Conservation (phyloP, 2,797 vertebrate genomes). For the Alectoris magna region DNA sequence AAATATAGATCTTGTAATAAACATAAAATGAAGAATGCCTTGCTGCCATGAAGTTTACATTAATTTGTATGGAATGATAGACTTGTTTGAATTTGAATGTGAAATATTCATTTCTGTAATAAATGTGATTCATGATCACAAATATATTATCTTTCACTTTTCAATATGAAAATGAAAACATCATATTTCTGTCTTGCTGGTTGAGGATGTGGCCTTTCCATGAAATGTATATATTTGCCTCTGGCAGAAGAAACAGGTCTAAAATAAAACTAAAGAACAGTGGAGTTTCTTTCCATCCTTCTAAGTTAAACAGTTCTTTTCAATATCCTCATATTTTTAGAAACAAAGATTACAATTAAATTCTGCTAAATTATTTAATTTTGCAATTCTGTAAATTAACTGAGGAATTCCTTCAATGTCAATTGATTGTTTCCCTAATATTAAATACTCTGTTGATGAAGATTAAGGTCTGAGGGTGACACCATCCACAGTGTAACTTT, state of each 20-base stretch:
- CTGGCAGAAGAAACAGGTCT: neutral
- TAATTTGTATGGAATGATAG: neutral
- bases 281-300: neutral
- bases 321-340: neutral
- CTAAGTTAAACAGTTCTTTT: neutral
- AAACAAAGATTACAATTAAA: neutral
- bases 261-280: neutral
- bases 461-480: neutral
- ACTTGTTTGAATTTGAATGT: neutral
- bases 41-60: neutral
- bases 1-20: neutral
- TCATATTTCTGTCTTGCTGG: neutral
- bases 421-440: no score
- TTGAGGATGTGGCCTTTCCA: neutral
- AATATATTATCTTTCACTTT: neutral
- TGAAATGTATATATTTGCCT: neutral
- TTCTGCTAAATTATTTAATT: neutral
- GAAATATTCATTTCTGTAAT: neutral
- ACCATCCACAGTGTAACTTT: neutral
- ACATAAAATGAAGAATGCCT: neutral
- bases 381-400: neutral
- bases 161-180: neutral
- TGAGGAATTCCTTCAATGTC: neutral
- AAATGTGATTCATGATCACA: neutral
- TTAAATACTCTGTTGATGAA: neutral